Percentiles rank a stretch among this genome's conserved stretches.
phyloP scores from a whole-genome alignment of 2,113 vertebrate genomes.

The Ctenodactylus gundi region DNA sequence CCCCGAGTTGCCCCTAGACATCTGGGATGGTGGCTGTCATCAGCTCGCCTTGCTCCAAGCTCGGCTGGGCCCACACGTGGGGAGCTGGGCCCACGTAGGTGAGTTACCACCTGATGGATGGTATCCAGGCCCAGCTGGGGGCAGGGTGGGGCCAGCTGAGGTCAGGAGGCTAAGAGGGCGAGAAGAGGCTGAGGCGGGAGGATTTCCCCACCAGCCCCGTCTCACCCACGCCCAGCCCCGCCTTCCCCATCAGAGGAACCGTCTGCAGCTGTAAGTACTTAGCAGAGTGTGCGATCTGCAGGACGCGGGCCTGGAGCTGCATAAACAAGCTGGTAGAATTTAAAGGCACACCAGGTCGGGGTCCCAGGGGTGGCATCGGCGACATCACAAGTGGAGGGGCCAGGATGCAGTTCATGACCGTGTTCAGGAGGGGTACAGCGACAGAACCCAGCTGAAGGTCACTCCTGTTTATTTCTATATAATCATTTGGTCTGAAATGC shows the following conservation, averaged over 20 bases:
- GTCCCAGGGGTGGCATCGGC: neutral
- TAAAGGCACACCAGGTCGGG: neutral
- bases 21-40: neutral
- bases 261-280: neutral
- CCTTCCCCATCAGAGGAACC: neutral
- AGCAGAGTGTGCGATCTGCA: neutral
- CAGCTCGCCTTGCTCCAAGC: no score
- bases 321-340: slow-evolving; percentile 48
- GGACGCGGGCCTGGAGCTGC: neutral
- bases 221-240: accelerated
- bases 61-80: neutral
- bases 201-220: accelerated
- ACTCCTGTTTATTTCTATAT: neutral
- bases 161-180: neutral
- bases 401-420: accelerated
- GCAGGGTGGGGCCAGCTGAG: neutral
- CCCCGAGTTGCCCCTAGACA: neutral
- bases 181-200: accelerated
- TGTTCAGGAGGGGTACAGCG: accelerated
- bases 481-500: neutral
- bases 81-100: accelerated
- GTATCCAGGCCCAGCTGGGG: neutral
- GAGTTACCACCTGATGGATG: neutral
- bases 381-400: neutral
- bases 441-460: accelerated